These are phyloP conservation scores for Brachionus plicatilis DNA, from an alignment of 1,140 invertebrate genomes.

Conservation along the genomic window DNA sequence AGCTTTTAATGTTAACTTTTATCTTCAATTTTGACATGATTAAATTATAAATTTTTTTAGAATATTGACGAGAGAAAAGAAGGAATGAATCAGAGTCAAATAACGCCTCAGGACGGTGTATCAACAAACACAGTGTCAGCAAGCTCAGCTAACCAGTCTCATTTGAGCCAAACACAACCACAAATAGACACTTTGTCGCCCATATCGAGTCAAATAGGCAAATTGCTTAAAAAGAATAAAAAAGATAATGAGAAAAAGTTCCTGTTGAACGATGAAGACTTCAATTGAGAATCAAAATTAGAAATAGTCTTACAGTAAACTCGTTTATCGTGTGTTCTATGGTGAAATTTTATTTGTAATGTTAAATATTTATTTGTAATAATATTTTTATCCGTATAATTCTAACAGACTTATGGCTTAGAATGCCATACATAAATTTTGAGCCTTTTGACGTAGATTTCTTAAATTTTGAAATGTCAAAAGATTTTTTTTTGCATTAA, in stretches of 20 bases:
- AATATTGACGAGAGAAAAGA: conserved; percentile 12
- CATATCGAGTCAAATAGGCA: conserved; percentile 17
- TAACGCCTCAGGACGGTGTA: neutral
- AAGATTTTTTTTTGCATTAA: neutral
- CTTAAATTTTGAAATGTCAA: neutral
- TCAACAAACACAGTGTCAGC: neutral
- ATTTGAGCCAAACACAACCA: conserved; percentile 4
- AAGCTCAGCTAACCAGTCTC: neutral
- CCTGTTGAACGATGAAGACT: conserved; percentile 24
- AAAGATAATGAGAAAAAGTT: conserved; percentile 40
- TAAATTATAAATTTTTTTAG: neutral
- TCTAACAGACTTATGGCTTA: neutral
- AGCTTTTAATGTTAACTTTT: neutral
- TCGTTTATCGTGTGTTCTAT: neutral
- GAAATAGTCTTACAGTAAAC: neutral
- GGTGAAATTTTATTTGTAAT: neutral
- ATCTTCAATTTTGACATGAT: neutral
- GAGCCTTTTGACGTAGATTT: neutral
- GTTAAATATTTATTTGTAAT: neutral
- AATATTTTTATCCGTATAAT: neutral
- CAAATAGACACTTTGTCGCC: conserved; percentile 13
- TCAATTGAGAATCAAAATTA: conserved; percentile 31
- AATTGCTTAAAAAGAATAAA: conserved; percentile 23
- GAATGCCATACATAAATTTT: neutral
- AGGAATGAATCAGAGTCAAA: neutral